phyloP scores from a whole-genome alignment of 2,797 vertebrate species.

The Mus spretus region DNA sequence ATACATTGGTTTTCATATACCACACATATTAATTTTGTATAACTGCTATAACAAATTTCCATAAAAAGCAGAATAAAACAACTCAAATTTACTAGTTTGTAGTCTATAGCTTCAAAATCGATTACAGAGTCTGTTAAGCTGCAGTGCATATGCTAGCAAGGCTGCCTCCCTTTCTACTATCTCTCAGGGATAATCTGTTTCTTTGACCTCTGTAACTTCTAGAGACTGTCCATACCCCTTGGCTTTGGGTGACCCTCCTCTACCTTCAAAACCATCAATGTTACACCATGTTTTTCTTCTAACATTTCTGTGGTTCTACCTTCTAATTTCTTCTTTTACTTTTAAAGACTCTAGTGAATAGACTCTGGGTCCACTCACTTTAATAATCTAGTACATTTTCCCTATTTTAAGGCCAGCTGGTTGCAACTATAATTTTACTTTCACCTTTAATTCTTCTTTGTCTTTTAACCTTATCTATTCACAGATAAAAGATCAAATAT shows the following conservation, averaged over 20 bases:
- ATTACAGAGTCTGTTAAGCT: not conserved
- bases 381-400: not conserved
- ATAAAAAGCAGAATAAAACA: slow-evolving; percentile 37
- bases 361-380: not conserved
- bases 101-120: not conserved
- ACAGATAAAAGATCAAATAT: not conserved
- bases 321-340: not conserved
- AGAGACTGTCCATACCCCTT: not conserved
- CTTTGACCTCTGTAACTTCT: not conserved
- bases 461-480: not conserved
- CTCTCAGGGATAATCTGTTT: not conserved
- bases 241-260: not conserved
- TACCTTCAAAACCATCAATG: not conserved
- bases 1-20: not conserved
- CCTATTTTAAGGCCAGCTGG: not conserved
- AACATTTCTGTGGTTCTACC: not conserved
- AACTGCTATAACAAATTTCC: not conserved
- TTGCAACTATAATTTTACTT: not conserved
- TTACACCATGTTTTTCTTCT: not conserved
- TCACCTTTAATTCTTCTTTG: not conserved
- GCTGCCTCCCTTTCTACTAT: not conserved
- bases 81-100: not conserved
- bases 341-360: not conserved
- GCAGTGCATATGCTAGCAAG: not conserved
- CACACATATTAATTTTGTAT: not conserved